These are phyloP conservation scores for Hemicentrotus pulcherrimus DNA, from an alignment of 35 echinoderm and acorn worm genomes.

Conservation along the genomic window DNA sequence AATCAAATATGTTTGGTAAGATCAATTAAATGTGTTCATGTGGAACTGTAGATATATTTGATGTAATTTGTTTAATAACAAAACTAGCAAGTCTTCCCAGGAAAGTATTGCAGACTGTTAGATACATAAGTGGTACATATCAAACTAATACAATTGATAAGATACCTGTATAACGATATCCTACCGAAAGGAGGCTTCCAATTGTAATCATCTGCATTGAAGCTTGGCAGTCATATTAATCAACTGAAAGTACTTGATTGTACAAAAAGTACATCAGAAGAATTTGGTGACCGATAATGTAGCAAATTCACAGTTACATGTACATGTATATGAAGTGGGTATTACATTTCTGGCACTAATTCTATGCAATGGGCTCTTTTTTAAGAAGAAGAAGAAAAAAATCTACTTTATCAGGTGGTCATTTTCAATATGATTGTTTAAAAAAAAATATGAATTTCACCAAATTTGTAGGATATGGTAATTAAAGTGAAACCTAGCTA, in stretches of 20 bases:
- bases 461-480: too few relatives aligned
- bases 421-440: too few relatives aligned
- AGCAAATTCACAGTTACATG: neutral
- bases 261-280: neutral
- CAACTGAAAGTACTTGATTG: neutral
- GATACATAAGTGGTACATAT: neutral
- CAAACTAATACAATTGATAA: neutral
- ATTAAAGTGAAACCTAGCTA: too few relatives aligned
- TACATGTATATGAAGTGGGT: neutral
- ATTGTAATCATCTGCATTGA: neutral
- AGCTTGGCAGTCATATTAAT: neutral
- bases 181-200: neutral
- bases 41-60: neutral
- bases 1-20: neutral
- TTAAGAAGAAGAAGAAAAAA: neutral
- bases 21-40: neutral
- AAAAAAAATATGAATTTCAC: too few relatives aligned
- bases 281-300: neutral
- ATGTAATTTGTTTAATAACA: neutral
- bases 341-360: neutral
- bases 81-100: neutral
- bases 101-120: neutral
- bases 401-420: too few relatives aligned
- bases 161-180: neutral
- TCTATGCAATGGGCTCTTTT: neutral